phyloP scores from a whole-genome alignment of 2,888 invertebrate species.

The Iselma pallidipennis region DNA sequence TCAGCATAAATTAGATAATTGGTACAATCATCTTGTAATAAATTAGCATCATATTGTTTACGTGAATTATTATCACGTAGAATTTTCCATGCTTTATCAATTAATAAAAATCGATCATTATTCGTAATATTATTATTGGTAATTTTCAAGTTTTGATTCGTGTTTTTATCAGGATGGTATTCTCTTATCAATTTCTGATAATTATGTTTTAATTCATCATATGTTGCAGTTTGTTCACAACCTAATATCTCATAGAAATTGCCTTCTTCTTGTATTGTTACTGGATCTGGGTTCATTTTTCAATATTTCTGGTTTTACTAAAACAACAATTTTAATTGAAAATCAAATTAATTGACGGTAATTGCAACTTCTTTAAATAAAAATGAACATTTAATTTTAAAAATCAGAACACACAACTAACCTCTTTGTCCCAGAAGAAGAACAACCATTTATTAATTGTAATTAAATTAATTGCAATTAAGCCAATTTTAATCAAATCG shows the following conservation, averaged over 20 bases:
- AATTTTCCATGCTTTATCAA: conserved; percentile 74
- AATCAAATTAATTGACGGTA: no score
- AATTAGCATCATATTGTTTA: conserved; percentile 67
- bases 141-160: background rate
- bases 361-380: no score
- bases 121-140: conserved; percentile 18
- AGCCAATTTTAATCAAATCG: no score
- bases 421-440: no score
- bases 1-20: conserved; percentile 65
- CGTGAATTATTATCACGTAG: conserved; percentile 64
- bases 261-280: conserved; percentile 21
- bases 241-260: conserved; percentile 63
- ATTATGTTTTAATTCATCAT: conserved; percentile 64
- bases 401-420: no score
- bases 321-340: no score
- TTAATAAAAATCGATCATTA: conserved; percentile 55
- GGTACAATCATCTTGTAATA: conserved; percentile 63
- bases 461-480: no score
- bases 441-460: no score
- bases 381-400: no score
- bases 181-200: conserved; percentile 63
- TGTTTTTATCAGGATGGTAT: conserved; percentile 67
- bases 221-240: conserved; percentile 60
- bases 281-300: background rate
- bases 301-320: background rate